Evolutionary conservation across 2,797 vertebrate genomes (phyloP), one percentile per base, ranked within the genome.

Genomic region (Tadarida brasiliensis): DNA sequence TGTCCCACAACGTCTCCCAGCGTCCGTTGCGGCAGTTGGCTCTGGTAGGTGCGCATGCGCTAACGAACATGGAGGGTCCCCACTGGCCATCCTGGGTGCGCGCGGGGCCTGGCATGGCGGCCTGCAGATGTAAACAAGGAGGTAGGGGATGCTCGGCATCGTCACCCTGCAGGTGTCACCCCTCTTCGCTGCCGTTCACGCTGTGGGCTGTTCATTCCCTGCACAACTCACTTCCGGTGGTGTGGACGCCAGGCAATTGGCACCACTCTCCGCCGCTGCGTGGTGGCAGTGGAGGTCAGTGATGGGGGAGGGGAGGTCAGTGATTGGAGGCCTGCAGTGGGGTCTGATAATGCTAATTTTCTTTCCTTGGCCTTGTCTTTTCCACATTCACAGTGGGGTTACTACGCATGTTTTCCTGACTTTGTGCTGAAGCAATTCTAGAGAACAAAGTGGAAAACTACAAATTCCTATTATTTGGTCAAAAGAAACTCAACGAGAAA

Each of bases 31-130:
- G 1, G 15, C 1, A 1, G 26, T 2, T 26, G 2, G 14, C 44
- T 5, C 7, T 1, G n/a, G 19, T 7, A 15, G 26, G 24, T 6
- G 24, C 54, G 44, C 63, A 3, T 5, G 91, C 56, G n/a, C 9
- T 3, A 11, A 8, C 20, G 39, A 16, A 26, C 1, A 5, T n/a
- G 44, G 47, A 4, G 33, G 15, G 26, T 12, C 1, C 19, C 7
- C 24, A 63, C 54, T 6, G 12, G 24, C 6, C 7, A 0, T 12
- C 26, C 3, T 6, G 1, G 26, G 47, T 0, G 26, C 11, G 2
- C 24, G 12, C 26, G 7, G 56, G 8, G 19, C 9, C 26, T 19
- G 1, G 11, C 1, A 6, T 4, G 39, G 19, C 1, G 3, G 26
- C 35, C 10, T 12, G 3, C 7, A 11, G 12, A 47, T 5, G 39